Evolutionary conservation across 2,888 invertebrate species (phyloP).

Genomic region (Arctia plantaginis): DNA sequence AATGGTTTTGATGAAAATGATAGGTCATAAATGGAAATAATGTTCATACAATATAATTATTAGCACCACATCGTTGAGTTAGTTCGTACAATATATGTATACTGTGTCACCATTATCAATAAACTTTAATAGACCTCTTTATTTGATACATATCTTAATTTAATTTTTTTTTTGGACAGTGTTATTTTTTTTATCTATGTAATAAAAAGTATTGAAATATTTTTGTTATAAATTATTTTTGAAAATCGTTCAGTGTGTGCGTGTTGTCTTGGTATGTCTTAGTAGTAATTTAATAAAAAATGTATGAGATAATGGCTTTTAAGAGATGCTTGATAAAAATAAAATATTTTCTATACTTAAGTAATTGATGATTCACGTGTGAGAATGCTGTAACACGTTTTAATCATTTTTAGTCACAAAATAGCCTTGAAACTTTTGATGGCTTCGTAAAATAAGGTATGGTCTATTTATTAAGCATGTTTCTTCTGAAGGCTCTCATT

Average conservation of each 20-base stretch:
- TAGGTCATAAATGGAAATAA: conserved; percentile 54
- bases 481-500: conserved; percentile 45
- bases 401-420: conserved; percentile 47
- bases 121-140: conserved; percentile 40
- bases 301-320: conserved; percentile 45
- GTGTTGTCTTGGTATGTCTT: conserved; percentile 31
- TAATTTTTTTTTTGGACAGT: conserved; percentile 28
- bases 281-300: conserved; percentile 32
- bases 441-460: conserved; percentile 39
- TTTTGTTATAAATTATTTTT: conserved; percentile 42
- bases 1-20: conserved; percentile 59
- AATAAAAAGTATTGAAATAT: conserved; percentile 36
- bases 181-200: conserved; percentile 34
- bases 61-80: conserved; percentile 57
- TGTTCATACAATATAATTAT: conserved; percentile 65
- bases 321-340: conserved; percentile 39
- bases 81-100: conserved; percentile 27
- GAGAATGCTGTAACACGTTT: conserved; percentile 31
- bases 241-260: conserved; percentile 26
- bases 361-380: conserved; percentile 28
- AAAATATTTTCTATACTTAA: conserved; percentile 37
- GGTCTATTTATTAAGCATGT: conserved; percentile 47
- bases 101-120: conserved; percentile 32
- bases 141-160: conserved; percentile 46
- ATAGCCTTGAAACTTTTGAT: conserved; percentile 32